Evolutionary conservation across 92 coral and sea anemone species (phyloP).

Genomic region (Anthopleura xanthogrammica): DNA sequence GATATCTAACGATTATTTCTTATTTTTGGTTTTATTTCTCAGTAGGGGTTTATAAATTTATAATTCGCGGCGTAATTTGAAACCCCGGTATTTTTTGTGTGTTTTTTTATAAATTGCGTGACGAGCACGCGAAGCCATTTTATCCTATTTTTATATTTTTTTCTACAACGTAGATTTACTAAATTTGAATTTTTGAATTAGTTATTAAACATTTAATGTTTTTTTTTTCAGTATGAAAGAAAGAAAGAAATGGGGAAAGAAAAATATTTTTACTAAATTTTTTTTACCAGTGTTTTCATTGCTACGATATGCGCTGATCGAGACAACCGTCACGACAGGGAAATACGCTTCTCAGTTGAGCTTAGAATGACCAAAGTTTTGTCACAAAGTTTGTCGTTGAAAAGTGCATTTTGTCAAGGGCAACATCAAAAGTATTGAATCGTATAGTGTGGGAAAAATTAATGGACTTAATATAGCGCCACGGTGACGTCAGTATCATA

Average conservation of each 20-base stretch:
- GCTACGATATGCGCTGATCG: too few species aligned
- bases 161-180: neutral
- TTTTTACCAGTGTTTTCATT: too few species aligned
- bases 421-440: too few species aligned
- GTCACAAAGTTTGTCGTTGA: too few species aligned
- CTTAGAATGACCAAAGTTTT: too few species aligned
- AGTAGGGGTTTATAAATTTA: neutral
- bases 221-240: neutral
- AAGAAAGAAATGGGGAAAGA: neutral
- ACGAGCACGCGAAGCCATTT: neutral
- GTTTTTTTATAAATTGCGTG: neutral
- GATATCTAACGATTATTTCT: neutral
- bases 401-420: too few species aligned
- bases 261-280: too few species aligned
- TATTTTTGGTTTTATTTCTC: neutral
- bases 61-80: constrained; percentile 3
- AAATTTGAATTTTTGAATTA: neutral
- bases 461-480: too few species aligned
- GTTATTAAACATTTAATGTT: neutral
- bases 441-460: too few species aligned
- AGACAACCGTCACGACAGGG: too few species aligned
- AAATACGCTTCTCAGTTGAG: too few species aligned
- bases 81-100: neutral
- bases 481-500: too few species aligned
- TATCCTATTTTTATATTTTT: neutral